Evolutionary conservation across 2,113 vertebrate species (phyloP), one percentile per base, ranked within the genome.

Genomic region (Brienomyrus brachyistius): DNA sequence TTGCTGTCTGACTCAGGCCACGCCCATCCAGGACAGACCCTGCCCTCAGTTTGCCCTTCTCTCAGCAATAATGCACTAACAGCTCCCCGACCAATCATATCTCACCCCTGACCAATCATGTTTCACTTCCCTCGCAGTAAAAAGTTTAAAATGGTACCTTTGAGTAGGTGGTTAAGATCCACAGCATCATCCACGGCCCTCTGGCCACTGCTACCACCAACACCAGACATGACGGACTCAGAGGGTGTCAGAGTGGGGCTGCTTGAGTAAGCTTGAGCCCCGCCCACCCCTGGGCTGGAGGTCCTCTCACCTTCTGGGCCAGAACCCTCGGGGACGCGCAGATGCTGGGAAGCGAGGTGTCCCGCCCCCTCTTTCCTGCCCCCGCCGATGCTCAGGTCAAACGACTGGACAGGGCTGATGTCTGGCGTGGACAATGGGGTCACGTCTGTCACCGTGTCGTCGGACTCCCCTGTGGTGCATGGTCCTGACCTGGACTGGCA

Each of bases 371-470:
- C 96, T 91, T 94, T 94, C 7, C 86, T 86, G 87, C 96, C 92
- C 11, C 94, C 95, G 89, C 95, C 95, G 13, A 93, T 90, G 17
- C 92, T 93, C 88, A 96, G 92, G 93, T 97, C 96, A 90, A 97
- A 93, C 0, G 96, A 97, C 91, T 96, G 97, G 52, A 94, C 92
- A 35, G 96, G 97, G 92, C 97, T 98, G 89, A 94, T 94, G 89
- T 97, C 97, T 70, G 97, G 96, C 85, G 97, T 97, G 43, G 97
- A 98, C 15, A 97, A 93, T 77, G 97, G 97, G 43, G 97, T 98
- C 70, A 98, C 97, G 0, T 98, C 97, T 19, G 98, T 98, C 90
- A 97, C 96, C 0, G 97, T 96, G 66, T 97, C 97, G 91, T 98
- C 97, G 2, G 97, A 97, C 35, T 97, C 96, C 27, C 95, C 95